These are phyloP conservation scores for Onychostoma macrolepis DNA, from an alignment of 2,113 vertebrate genomes.

Conservation along the genomic window DNA sequence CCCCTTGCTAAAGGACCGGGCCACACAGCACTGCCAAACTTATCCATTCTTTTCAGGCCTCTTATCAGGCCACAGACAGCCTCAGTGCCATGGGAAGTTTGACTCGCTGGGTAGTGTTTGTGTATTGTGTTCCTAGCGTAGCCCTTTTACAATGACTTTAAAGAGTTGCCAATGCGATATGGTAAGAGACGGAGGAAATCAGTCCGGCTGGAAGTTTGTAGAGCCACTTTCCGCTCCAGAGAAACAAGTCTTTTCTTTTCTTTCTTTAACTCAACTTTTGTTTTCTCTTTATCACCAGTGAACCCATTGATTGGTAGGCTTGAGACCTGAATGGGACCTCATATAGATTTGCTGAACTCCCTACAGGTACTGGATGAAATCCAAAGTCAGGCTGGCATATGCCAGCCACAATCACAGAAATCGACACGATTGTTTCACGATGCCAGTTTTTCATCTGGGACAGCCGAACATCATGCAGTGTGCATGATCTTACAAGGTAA, in stretches of 20 bases:
- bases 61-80: constrained; percentile 49
- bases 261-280: not conserved
- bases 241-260: constrained; percentile 28
- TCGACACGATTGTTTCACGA: too few relatives aligned
- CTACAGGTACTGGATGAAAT: not conserved
- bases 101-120: constrained; percentile 46
- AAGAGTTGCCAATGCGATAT: constrained; percentile 58
- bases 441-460: too few relatives aligned
- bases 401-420: too few relatives aligned
- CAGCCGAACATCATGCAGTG: too few relatives aligned
- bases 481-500: too few relatives aligned
- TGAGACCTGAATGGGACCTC: constrained; percentile 1
- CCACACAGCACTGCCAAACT: not conserved
- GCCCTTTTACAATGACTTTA: constrained; percentile 67
- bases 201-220: constrained; percentile 57
- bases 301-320: constrained; percentile 7
- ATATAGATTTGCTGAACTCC: not conserved
- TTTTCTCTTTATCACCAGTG: constrained; percentile 18
- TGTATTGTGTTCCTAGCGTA: constrained; percentile 65
- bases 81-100: constrained; percentile 64
- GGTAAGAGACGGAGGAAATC: constrained; percentile 57
- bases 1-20: not conserved
- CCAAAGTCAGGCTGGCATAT: not conserved
- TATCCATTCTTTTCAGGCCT: constrained; percentile 8
- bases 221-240: constrained; percentile 44